A percentile compares a stretch with the other conserved stretches of the same genome.
Conservation (phyloP, 2,888 invertebrate genomes). For the Oxytorus armatus region DNA sequence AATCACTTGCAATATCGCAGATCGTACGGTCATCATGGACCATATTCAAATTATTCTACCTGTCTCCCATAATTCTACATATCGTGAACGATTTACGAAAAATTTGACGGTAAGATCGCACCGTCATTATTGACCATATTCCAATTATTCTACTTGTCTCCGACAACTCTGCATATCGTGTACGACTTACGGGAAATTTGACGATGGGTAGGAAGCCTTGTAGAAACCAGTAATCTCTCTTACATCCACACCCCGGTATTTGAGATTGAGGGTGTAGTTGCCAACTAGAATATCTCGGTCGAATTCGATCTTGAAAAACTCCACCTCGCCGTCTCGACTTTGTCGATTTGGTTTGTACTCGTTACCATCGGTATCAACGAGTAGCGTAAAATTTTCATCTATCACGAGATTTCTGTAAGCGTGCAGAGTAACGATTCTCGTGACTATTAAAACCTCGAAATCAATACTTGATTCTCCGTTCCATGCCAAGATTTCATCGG, state of each 20-base stretch:
- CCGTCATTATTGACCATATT: background rate
- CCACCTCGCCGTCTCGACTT: constrained; percentile 50
- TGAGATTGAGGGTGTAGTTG: constrained; percentile 86
- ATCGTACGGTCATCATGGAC: background rate
- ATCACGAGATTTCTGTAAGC: constrained; percentile 55
- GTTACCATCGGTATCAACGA: constrained; percentile 51
- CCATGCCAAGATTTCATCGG: constrained; percentile 75
- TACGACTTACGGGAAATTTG: constrained; percentile 13
- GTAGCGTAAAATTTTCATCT: constrained; percentile 60
- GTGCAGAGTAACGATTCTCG: constrained; percentile 60
- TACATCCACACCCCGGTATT: constrained; percentile 86
- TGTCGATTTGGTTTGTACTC: constrained; percentile 56
- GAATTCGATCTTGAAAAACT: constrained; percentile 64
- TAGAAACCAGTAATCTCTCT: constrained; percentile 89
- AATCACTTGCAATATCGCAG: too few species aligned
- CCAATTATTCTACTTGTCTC: background rate
- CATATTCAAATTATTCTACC: background rate
- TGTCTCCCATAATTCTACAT: background rate
- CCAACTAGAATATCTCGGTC: constrained; percentile 72
- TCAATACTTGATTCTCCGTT: constrained; percentile 68
- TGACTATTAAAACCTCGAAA: constrained; percentile 66
- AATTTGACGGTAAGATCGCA: accelerated
- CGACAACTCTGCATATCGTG: background rate
- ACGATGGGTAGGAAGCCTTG: constrained; percentile 86
- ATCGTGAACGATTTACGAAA: constrained; percentile 28